phyloP scores from a whole-genome alignment of 2,888 invertebrate genomes.

The Thyatira batis region DNA sequence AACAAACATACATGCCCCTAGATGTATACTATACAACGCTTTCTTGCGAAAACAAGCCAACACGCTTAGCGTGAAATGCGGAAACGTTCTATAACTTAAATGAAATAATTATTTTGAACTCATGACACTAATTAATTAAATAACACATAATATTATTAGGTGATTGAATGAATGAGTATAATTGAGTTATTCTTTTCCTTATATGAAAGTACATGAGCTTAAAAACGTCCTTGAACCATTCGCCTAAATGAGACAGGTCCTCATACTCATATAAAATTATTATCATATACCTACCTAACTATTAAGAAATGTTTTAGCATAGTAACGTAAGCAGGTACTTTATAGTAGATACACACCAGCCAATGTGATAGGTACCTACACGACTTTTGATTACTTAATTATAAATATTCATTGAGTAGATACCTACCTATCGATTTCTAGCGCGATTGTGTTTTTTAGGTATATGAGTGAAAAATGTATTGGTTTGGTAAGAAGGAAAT shows the following conservation, averaged over 20 bases:
- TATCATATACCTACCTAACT: no score
- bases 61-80: background rate
- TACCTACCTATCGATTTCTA: no score
- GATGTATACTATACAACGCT: background rate
- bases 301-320: background rate
- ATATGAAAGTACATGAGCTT: background rate
- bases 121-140: constrained; percentile 13
- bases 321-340: background rate
- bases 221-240: no score
- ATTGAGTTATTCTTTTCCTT: background rate
- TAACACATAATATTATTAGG: background rate
- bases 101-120: constrained; percentile 33
- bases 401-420: background rate
- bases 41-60: background rate
- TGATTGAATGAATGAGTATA: background rate
- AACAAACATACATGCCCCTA: constrained; percentile 22
- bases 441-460: no score
- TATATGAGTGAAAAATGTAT: no score
- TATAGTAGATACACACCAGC: no score
- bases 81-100: constrained; percentile 17
- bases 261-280: no score
- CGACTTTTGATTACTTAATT: background rate
- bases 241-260: no score
- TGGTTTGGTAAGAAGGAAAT: background rate
- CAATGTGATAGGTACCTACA: background rate